phyloP scores from a whole-genome alignment of 2,797 vertebrate genomes.

The Acanthurus lineatus region DNA sequence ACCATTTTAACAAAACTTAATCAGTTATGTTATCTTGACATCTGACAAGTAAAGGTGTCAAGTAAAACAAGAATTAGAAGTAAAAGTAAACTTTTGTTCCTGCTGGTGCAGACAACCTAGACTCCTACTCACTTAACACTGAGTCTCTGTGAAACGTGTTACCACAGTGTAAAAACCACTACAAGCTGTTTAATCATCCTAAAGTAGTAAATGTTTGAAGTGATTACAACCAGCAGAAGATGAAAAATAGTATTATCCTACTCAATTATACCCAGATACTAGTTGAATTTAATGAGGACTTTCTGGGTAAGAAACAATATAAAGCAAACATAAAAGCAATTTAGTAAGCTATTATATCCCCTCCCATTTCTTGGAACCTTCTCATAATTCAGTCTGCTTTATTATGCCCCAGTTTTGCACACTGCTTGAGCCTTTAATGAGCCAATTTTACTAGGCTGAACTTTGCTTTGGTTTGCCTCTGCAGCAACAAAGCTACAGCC shows the following conservation, averaged over 20 bases:
- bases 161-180: constrained; percentile 10
- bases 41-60: constrained; percentile 14
- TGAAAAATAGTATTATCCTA: constrained; percentile 17
- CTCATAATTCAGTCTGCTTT: constrained; percentile 15
- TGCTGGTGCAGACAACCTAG: constrained; percentile 13
- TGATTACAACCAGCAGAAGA: constrained; percentile 31
- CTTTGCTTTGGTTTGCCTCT: not conserved
- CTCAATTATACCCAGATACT: constrained; percentile 50
- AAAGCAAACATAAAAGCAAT: constrained; percentile 47
- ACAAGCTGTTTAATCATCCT: constrained; percentile 30
- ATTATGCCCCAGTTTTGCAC: constrained; percentile 22
- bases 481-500: not conserved
- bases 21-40: constrained; percentile 20
- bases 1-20: not conserved
- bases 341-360: constrained; percentile 30
- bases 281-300: constrained; percentile 40
- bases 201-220: constrained; percentile 12
- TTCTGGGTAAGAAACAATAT: constrained; percentile 13
- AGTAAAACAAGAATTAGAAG: constrained; percentile 19
- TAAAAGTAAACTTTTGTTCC: constrained; percentile 24
- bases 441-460: constrained; percentile 23
- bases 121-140: constrained; percentile 18
- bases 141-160: constrained; percentile 15
- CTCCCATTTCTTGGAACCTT: constrained; percentile 8
- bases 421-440: constrained; percentile 30